Conservation (phyloP, 1,140 invertebrate species). For the Drosophila takahashii region DNA sequence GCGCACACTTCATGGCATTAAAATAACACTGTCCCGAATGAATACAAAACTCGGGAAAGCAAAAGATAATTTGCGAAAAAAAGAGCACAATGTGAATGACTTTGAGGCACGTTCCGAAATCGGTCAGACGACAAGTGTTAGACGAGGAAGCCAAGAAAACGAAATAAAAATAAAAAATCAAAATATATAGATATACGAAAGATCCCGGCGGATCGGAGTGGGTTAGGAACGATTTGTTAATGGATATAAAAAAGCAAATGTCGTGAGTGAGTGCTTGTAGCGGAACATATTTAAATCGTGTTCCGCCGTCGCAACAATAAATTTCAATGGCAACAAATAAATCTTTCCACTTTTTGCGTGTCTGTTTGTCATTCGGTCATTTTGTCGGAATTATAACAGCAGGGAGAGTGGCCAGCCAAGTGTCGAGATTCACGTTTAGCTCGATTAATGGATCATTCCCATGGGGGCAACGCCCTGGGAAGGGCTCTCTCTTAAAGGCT, state of each 20-base stretch:
- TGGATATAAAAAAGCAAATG: slow-evolving; percentile 43
- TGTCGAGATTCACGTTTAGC: slow-evolving; percentile 29
- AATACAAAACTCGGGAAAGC: slow-evolving; percentile 7
- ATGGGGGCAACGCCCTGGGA: slow-evolving; percentile 26
- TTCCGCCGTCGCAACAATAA: slow-evolving; percentile 30
- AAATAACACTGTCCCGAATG: not conserved
- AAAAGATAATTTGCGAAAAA: slow-evolving; percentile 9
- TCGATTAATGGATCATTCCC: slow-evolving; percentile 29
- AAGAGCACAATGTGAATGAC: slow-evolving; percentile 41
- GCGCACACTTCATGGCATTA: not conserved
- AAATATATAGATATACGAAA: slow-evolving; percentile 13
- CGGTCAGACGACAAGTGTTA: slow-evolving; percentile 58
- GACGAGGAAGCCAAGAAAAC: slow-evolving; percentile 29
- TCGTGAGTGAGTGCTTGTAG: slow-evolving; percentile 30
- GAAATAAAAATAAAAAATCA: slow-evolving; percentile 22
- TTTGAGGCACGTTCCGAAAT: slow-evolving; percentile 43
- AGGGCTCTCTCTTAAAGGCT: slow-evolving; percentile 8
- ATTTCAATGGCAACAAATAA: slow-evolving; percentile 66
- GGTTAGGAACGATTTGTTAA: slow-evolving; percentile 32
- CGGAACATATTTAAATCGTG: slow-evolving; percentile 45
- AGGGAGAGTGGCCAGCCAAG: slow-evolving; percentile 29
- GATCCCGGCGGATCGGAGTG: slow-evolving; percentile 5
- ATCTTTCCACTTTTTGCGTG: slow-evolving; percentile 42
- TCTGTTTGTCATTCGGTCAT: slow-evolving; percentile 9
- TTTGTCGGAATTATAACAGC: slow-evolving; percentile 24